Percentiles rank a stretch among this genome's conserved stretches.
These are phyloP conservation scores for Ptychoptera contaminata DNA, from an alignment of 2,888 invertebrate genomes.

Conservation along the genomic window DNA sequence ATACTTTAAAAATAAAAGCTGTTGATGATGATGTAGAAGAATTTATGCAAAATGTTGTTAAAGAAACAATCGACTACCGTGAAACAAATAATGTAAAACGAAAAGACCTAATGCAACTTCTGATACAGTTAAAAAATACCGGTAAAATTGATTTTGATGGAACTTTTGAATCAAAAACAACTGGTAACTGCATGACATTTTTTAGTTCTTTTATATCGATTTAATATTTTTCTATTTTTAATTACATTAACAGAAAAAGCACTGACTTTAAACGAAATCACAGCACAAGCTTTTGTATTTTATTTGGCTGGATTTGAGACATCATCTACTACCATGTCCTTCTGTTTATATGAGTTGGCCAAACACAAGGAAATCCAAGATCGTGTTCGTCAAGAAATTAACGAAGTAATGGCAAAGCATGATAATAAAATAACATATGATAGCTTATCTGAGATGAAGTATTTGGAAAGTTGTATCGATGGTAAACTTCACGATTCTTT, in stretches of 20 bases:
- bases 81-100: slow-evolving; percentile 10
- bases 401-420: slow-evolving; percentile 19
- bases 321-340: slow-evolving; percentile 26
- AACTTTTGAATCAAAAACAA: background rate
- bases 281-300: slow-evolving; percentile 22
- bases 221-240: too few species aligned
- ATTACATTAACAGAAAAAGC: too few species aligned
- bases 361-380: slow-evolving; percentile 27
- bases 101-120: slow-evolving; percentile 11
- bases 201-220: too few species aligned
- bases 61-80: slow-evolving; percentile 10
- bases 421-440: slow-evolving; percentile 26
- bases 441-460: slow-evolving; percentile 24
- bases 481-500: too few species aligned
- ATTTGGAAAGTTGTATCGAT: slow-evolving; percentile 26
- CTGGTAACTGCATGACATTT: background rate
- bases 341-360: slow-evolving; percentile 30
- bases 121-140: slow-evolving; percentile 9
- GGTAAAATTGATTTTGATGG: background rate
- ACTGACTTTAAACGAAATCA: background rate
- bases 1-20: slow-evolving; percentile 5
- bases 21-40: slow-evolving; percentile 6
- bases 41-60: slow-evolving; percentile 9
- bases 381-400: slow-evolving; percentile 24
- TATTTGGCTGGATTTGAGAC: slow-evolving; percentile 34